These are phyloP conservation scores for Lipophrys pholis DNA, from an alignment of 2,113 vertebrate species.

Conservation along the genomic window DNA sequence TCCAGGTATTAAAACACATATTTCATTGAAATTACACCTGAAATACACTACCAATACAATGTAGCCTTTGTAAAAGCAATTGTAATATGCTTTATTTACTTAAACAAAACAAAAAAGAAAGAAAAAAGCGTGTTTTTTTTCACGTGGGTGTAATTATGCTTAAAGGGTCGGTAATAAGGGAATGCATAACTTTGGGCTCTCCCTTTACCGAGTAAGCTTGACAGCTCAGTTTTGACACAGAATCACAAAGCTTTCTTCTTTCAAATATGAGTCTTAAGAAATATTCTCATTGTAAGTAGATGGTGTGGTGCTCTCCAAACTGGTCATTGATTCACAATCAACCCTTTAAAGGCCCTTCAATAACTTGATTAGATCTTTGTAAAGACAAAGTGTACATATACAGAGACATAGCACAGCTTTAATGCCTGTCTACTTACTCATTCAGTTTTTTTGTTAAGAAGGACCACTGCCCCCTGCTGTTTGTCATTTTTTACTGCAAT, in stretches of 20 bases:
- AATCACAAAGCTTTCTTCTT: constrained; percentile 7
- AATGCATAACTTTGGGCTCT: no score
- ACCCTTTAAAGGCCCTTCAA: neutral
- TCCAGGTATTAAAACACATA: constrained; percentile 81
- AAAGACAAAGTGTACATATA: constrained; percentile 42
- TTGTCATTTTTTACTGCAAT: constrained; percentile 14
- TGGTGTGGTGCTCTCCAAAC: neutral
- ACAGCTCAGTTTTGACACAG: no score
- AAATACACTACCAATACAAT: no score
- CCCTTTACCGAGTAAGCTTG: no score
- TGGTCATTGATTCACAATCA: constrained; percentile 19
- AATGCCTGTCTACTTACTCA: neutral
- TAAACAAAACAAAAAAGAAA: no score
- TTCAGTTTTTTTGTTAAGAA: constrained; percentile 27
- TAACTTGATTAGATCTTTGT: neutral
- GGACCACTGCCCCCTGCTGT: constrained; percentile 66
- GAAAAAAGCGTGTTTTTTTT: no score
- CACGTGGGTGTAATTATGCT: no score
- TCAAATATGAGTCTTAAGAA: constrained; percentile 12
- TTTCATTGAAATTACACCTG: neutral
- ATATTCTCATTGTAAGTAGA: neutral
- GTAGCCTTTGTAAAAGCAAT: no score
- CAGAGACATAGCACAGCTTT: constrained; percentile 24
- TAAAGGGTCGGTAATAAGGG: no score
- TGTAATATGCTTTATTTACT: no score